A percentile compares a stretch with the other conserved stretches of the same genome.
These are phyloP conservation scores for Palaemon carinicauda DNA, from an alignment of 1,140 invertebrate genomes.

Conservation along the genomic window DNA sequence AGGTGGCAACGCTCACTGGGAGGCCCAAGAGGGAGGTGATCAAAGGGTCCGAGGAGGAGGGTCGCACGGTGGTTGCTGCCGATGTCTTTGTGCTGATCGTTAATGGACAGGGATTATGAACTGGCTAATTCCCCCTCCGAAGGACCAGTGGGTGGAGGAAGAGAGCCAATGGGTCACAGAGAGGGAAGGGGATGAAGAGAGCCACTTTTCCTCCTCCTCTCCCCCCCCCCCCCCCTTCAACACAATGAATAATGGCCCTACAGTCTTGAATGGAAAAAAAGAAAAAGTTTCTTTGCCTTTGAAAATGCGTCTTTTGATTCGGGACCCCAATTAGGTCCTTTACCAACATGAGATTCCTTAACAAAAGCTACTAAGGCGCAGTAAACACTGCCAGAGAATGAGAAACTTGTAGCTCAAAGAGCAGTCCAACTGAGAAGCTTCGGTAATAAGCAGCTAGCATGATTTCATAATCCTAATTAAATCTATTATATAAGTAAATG, in stretches of 20 bases:
- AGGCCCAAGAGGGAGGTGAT: slow-evolving; percentile 14
- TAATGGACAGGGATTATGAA: slow-evolving; percentile 43
- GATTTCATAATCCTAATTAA: no score
- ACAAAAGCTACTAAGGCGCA: no score
- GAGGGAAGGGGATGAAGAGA: not conserved
- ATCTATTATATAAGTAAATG: no score
- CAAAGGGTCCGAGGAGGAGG: slow-evolving; percentile 15
- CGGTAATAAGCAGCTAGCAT: no score
- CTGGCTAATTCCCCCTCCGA: slow-evolving; percentile 33
- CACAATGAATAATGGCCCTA: not conserved
- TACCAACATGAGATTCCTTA: no score
- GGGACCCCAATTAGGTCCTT: no score
- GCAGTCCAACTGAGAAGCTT: no score
- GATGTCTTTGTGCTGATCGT: slow-evolving; percentile 37
- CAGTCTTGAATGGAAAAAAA: no score
- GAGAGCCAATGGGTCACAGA: not conserved
- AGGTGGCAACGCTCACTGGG: slow-evolving; percentile 12
- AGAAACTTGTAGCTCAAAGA: no score
- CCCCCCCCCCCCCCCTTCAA: not conserved
- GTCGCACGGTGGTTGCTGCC: not conserved
- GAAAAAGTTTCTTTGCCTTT: no score
- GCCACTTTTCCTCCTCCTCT: not conserved
- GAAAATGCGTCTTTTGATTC: no score
- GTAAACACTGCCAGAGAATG: no score
- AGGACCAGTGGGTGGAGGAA: not conserved